These are phyloP conservation scores for Formica aserva DNA, from an alignment of 2,888 invertebrate genomes.

Conservation along the genomic window DNA sequence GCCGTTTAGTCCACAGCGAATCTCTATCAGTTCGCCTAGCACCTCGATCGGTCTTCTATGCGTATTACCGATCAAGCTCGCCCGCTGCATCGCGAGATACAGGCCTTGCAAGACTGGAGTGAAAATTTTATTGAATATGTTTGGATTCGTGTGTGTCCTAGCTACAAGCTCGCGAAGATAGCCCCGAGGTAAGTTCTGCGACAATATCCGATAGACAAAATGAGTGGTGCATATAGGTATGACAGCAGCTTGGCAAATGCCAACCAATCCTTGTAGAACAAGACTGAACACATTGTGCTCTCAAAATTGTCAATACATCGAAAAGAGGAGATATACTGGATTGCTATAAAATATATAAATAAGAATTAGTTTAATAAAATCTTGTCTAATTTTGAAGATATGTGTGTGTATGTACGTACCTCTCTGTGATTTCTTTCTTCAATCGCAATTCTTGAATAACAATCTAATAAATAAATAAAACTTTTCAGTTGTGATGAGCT, in stretches of 20 bases:
- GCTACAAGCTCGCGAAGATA: too few relatives aligned
- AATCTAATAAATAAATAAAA: slow-evolving; percentile 84
- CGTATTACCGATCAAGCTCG: too few relatives aligned
- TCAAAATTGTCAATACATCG: slow-evolving; percentile 88
- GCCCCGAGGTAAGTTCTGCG: slow-evolving; percentile 88
- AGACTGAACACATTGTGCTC: slow-evolving; percentile 89
- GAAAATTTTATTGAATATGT: too few relatives aligned
- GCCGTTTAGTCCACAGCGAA: slow-evolving; percentile 90
- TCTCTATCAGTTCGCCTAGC: slow-evolving; percentile 87
- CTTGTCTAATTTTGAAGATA: too few relatives aligned
- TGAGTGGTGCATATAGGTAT: slow-evolving; percentile 87
- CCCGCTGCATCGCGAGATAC: too few relatives aligned
- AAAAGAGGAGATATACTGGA: slow-evolving; percentile 91
- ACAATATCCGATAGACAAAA: slow-evolving; percentile 90
- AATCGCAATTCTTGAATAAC: too few relatives aligned
- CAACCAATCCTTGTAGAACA: slow-evolving; percentile 87
- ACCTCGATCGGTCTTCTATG: too few relatives aligned
- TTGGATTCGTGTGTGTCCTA: too few relatives aligned
- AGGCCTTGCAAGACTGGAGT: too few relatives aligned
- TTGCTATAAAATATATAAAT: slow-evolving; percentile 85
- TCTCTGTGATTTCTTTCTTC: too few relatives aligned
- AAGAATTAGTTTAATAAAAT: background rate
- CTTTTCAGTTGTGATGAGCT: slow-evolving; percentile 83
- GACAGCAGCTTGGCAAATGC: slow-evolving; percentile 77
- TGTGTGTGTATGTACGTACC: too few relatives aligned